These are phyloP conservation scores for Anagrus nilaparvatae DNA, from an alignment of 1,140 invertebrate genomes.

Conservation along the genomic window DNA sequence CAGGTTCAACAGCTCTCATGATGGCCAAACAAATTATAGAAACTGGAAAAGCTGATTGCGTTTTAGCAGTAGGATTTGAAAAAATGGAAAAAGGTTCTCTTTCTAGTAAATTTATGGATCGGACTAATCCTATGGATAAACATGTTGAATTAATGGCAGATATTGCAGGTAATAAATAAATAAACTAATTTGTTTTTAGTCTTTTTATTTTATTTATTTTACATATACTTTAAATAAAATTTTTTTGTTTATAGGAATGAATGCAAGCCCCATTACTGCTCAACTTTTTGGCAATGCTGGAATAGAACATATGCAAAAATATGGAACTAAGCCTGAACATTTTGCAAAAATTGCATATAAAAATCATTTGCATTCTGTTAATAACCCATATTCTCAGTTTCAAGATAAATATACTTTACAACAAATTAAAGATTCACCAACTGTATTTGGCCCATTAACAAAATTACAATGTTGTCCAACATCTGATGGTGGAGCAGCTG, in stretches of 20 bases:
- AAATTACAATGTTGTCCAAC: slow-evolving; percentile 96
- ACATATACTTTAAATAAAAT: not conserved
- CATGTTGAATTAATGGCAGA: slow-evolving; percentile 83
- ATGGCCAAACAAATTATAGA: slow-evolving; percentile 87
- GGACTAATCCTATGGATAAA: slow-evolving; percentile 88
- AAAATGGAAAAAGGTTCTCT: slow-evolving; percentile 95
- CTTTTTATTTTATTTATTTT: slow-evolving; percentile 5
- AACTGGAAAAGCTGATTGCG: slow-evolving; percentile 74
- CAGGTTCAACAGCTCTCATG: slow-evolving; percentile 84
- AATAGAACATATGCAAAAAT: slow-evolving; percentile 93
- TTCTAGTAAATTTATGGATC: slow-evolving; percentile 67
- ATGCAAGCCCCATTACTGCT: slow-evolving; percentile 73
- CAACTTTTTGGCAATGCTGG: slow-evolving; percentile 97
- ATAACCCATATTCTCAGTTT: slow-evolving; percentile 95
- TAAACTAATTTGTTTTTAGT: too few species aligned
- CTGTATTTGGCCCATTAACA: slow-evolving; percentile 81
- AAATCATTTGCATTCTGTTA: slow-evolving; percentile 92
- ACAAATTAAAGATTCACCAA: slow-evolving; percentile 76
- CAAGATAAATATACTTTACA: slow-evolving; percentile 81
- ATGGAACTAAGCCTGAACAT: slow-evolving; percentile 85
- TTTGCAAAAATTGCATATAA: slow-evolving; percentile 97
- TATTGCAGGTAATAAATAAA: slow-evolving; percentile 58
- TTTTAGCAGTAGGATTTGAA: slow-evolving; percentile 91
- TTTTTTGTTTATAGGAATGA: slow-evolving; percentile 40
- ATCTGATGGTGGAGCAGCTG: slow-evolving; percentile 90